Base-by-base conservation (phyloP, 35 echinoderm and acorn worm genomes). In the Diadema setosum region DNA sequence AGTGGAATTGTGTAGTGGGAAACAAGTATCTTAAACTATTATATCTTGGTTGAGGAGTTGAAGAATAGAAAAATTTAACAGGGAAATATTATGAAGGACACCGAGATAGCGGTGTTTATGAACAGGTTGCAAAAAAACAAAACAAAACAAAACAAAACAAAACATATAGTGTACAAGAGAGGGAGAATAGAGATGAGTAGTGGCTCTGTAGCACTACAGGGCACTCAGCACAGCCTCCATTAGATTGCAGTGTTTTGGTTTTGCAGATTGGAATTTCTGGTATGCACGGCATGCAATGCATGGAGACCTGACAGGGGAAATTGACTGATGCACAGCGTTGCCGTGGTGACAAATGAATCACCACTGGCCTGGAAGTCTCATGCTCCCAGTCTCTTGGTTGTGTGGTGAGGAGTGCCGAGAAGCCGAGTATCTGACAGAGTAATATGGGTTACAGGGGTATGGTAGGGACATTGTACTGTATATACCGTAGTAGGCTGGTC, bases 281-380 rank as follows among this genome's bases (percentile, higher is more conserved):
- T 67, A 67, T 67, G 63, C 63, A 33, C 30, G 63, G 63, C 63
- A 67, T 67, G 63, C 63, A 67, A 34, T 67, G 63, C 63, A 67
- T 26, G 7, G 26, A 67, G 63, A 8, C 37, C 27, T n/a, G n/a
- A n/a, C 30, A 26, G 37, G 63, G 63, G 63, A 34, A 67, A 67
- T 33, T 67, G 30, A 34, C 30, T 34, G 63, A 67, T 67, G 63
- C 63, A 67, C 63, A 67, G 63, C 63, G 63, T 67, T 67, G 63
- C 63, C 63, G 30, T 67, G 63, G 63, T 32, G 63, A 67, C 63
- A 67, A 67, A 67, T 67, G 63, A 67, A 67, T 67, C 63, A 67
- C 63, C 63, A 67, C 63, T 34, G 37, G 63, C 63, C 25, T 33
- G 12, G 63, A 2, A 67, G 63, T 67, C 63, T 67, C 9, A 8